Evolutionary conservation across 2,888 invertebrate genomes (phyloP), one percentile per base, ranked within the genome.

Genomic region (Pseudoips prasinana): DNA sequence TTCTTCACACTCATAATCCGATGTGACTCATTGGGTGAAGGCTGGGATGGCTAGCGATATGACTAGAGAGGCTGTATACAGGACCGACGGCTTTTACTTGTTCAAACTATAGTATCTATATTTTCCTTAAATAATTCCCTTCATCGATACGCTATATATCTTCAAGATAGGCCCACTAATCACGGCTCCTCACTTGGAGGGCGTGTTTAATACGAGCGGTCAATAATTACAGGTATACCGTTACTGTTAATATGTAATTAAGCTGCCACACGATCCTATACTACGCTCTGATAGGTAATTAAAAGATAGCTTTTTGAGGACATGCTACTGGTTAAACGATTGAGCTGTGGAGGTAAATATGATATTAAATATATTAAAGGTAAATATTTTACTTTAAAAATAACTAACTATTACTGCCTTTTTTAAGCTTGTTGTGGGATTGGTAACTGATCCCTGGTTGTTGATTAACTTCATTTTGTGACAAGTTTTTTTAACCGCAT

Each of bases 191-290:
- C 58, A 55, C 49, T 20, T 7, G 2, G 20, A 20, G 31, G 50
- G 51, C 48, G 54, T 57, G 49, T 31, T 42, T 31, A 32, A 42
- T 36, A 33, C 47, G 7, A 20, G 55, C 52, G 49, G 47, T 57
- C 58, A 58, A 64, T 71, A 69, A 73, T 73, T 72, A 72, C 65
- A 55, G 58, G 38, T 66, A 69, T 64, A 66, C 67, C 58, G 46
- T 33, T 39, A 54, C 52, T 57, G 68, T 73, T 71, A 72, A 72
- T 67, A 67, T 63, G 66, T 63, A 72, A 73, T 73, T 72, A 73
- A 64, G 40, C 57, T 71, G 72, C 66, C 72, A 67, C 46, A 56
- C 54, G 53, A 57, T 58, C 55, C 50, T 50, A 42, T 45, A 20
- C 20, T 18, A 5, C 6, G 18, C 6, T 20, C 7, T 20, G 20